Evolutionary conservation across 2,888 invertebrate genomes (phyloP).

Genomic region (Sinohyriopsis cumingii): DNA sequence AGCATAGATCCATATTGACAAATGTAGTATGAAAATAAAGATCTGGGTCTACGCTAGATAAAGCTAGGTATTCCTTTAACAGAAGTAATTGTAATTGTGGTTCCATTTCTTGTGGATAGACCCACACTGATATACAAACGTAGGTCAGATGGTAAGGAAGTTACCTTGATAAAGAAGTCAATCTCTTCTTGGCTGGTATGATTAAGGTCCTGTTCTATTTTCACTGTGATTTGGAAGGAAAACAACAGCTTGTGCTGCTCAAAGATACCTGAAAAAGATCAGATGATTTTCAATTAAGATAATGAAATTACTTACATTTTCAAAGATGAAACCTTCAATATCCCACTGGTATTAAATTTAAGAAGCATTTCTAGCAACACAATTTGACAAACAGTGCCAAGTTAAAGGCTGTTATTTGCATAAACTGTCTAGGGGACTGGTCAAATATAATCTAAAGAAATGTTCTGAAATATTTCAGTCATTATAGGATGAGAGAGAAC

Average conservation of each 20-base stretch:
- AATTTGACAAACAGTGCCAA: no score
- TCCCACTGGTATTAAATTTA: no score
- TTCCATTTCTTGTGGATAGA: not conserved
- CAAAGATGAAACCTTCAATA: no score
- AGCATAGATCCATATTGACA: not conserved
- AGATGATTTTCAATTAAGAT: no score
- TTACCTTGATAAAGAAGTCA: conserved; percentile 92
- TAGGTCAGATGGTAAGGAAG: not conserved
- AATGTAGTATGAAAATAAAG: not conserved
- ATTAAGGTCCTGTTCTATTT: conserved; percentile 82
- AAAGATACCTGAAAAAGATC: conserved; percentile 81
- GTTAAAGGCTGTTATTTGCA: no score
- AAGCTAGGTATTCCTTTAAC: not conserved
- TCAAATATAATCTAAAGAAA: no score
- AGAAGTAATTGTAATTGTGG: not conserved
- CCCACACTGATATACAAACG: not conserved
- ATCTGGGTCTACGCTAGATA: not conserved
- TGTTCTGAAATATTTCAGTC: no score
- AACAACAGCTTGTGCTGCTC: conserved; percentile 91
- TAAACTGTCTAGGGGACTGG: no score
- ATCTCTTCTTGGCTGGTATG: conserved; percentile 81
- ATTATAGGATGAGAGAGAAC: no score
- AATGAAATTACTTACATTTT: no score
- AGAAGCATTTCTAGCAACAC: no score
- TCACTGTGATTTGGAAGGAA: conserved; percentile 92